Evolutionary conservation across 2,888 invertebrate species (phyloP).

Genomic region (Lamellibrachia satsuma): DNA sequence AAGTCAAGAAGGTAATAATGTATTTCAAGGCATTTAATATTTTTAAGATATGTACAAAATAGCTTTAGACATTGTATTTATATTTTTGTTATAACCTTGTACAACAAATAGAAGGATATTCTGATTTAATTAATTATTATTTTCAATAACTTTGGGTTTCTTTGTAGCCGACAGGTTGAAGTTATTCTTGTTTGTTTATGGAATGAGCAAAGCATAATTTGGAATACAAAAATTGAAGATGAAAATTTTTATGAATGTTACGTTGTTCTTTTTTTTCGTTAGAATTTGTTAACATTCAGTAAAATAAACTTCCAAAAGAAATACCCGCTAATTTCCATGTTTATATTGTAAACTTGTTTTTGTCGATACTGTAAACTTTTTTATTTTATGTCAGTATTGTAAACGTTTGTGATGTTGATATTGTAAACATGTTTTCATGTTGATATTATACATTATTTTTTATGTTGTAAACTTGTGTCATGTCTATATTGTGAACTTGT

Average conservation of each 20-base stretch:
- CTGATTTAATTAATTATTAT: background rate
- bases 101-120: background rate
- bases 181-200: background rate
- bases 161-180: background rate
- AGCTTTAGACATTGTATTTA: background rate
- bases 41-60: background rate
- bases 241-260: background rate
- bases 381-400: background rate
- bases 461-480: background rate
- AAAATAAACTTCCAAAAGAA: background rate
- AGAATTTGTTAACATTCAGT: background rate
- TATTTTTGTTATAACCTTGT: background rate
- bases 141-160: background rate
- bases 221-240: background rate
- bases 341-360: background rate
- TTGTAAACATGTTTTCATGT: background rate
- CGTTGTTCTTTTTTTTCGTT: background rate
- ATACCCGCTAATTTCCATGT: background rate
- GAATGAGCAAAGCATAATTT: background rate
- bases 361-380: background rate
- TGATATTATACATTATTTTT: background rate
- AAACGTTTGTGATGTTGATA: background rate
- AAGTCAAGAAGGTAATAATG: background rate
- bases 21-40: background rate
- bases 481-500: background rate